Evolutionary conservation across 2,113 vertebrate species (phyloP).

Genomic region (Scytalopus superciliaris): DNA sequence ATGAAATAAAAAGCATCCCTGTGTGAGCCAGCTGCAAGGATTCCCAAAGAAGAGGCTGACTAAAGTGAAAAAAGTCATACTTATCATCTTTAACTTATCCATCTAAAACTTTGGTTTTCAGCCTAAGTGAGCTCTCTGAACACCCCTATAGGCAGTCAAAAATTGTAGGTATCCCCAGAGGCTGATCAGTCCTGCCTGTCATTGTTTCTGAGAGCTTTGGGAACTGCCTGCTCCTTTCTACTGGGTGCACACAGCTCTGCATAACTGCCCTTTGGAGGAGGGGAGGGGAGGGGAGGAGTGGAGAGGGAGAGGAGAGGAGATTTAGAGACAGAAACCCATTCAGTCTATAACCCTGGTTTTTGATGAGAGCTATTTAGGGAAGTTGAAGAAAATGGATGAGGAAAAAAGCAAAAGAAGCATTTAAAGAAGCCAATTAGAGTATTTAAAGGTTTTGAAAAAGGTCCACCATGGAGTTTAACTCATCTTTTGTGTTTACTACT

Average conservation of each 20-base stretch:
- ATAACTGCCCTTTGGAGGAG: neutral
- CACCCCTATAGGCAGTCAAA: neutral
- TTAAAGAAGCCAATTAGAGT: neutral
- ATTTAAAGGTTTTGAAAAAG: neutral
- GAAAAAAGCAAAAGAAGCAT: neutral
- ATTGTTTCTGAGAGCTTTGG: neutral
- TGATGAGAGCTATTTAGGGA: neutral
- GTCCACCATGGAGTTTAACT: neutral
- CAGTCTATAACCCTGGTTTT: neutral
- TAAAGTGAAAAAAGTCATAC: neutral
- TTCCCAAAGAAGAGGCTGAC: neutral
- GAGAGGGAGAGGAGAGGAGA: fast-evolving
- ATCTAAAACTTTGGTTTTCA: neutral
- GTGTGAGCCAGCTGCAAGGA: neutral
- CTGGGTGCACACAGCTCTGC: neutral
- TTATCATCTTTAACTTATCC: neutral
- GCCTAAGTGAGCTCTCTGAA: neutral
- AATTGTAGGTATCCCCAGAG: neutral
- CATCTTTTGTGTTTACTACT: neutral
- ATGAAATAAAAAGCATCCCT: neutral
- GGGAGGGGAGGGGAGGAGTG: fast-evolving
- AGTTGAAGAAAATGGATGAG: neutral
- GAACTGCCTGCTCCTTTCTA: neutral
- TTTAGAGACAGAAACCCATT: neutral
- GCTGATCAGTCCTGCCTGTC: neutral